Evolutionary conservation across 1,140 invertebrate species (phyloP), one percentile per base, ranked within the genome.

Genomic region (Drosophila asahinai): DNA sequence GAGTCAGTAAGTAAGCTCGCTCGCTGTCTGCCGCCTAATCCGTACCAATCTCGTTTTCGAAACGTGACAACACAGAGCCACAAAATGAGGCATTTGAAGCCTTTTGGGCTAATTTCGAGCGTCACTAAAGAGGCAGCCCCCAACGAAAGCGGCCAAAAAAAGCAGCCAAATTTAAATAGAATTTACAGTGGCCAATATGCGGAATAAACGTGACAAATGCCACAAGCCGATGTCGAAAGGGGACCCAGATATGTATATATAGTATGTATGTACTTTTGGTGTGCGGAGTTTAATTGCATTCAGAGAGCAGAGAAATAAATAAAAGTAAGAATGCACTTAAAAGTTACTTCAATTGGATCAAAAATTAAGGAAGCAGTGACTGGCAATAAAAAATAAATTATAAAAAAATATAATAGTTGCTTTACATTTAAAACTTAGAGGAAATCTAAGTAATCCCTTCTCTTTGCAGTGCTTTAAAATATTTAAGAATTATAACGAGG

Each of bases 61-160:
- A 91, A 82, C 86, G 86, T 91, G 86, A 90, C 81, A 74, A 57
- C 66, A 61, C 67, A 73, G 70, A 73, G 47, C 58, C 77, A 49
- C 77, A 65, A 79, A 80, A 79, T 79, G 66, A 72, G 70, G 76
- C 76, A 80, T 78, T 78, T 77, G 65, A 78, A 70, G 76, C 76
- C 77, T 79, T 79, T 79, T 72, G 76, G 76, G 66, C 77, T 79
- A 80, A 80, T 80, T 80, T 80, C 66, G 49, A 79, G 66, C 51
- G 38, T 43, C 51, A 64, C 76, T 63, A 63, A 78, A 78, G 49
- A 78, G 75, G 9, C 67, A 52, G 38, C 38, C 64, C 33, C 40
- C 33, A 48, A 25, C 61, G 48, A 36, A 33, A 42, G 45, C 52
- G n/a, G 22, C 42, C n/a, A 6, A 51, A 67, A 67, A 63, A 67